phyloP scores from a whole-genome alignment of 2,113 vertebrate species.

The Peucedramus taeniatus region DNA sequence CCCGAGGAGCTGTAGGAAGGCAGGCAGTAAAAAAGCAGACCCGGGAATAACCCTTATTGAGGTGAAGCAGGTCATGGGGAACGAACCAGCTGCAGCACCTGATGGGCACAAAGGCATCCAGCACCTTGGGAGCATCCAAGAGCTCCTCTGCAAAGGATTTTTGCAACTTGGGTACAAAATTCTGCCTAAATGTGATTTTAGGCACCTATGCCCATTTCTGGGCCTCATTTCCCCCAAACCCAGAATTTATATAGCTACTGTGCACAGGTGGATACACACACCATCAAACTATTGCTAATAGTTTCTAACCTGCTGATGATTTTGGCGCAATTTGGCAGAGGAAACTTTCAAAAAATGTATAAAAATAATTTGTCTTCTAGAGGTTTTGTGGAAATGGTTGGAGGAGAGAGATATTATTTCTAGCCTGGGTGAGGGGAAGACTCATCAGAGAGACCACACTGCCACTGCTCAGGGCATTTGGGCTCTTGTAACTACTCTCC shows the following conservation, averaged over 20 bases:
- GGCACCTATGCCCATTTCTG: neutral
- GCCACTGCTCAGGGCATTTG: neutral
- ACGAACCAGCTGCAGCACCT: neutral
- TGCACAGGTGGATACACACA: neutral
- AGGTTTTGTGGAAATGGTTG: neutral
- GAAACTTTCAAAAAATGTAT: neutral
- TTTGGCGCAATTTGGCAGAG: neutral
- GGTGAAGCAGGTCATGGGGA: conserved; percentile 21
- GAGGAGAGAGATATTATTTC: neutral
- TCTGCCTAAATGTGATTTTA: neutral
- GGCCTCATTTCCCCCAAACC: fast-evolving
- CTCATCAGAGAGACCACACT: neutral
- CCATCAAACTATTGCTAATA: neutral
- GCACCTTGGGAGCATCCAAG: neutral
- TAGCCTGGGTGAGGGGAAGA: neutral
- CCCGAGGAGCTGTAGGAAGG: neutral
- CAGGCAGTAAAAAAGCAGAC: conserved; percentile 34
- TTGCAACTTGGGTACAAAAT: neutral
- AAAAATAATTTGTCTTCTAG: neutral
- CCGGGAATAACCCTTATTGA: neutral
- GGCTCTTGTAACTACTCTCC: neutral
- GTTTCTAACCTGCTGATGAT: neutral
- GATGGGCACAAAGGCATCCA: neutral
- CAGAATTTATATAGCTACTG: neutral
- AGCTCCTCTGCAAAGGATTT: neutral